A percentile compares a stretch with the other conserved stretches of the same genome.
Evolutionary conservation across 2,888 invertebrate species (phyloP).

Genomic region (Papilio elwesi): DNA sequence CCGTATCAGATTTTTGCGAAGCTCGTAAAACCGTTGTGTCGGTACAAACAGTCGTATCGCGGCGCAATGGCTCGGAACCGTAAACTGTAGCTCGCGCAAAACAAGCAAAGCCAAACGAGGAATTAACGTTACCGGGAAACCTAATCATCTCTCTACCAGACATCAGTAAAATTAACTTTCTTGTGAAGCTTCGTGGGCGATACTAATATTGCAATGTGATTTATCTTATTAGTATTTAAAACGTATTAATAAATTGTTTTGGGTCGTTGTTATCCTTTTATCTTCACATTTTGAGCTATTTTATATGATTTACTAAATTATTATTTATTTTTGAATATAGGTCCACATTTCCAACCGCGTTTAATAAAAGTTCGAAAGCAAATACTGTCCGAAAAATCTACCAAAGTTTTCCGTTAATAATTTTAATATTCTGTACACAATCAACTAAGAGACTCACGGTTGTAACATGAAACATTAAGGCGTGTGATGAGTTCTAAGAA

Average conservation of each 20-base stretch:
- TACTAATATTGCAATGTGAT: background rate
- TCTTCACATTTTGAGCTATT: no score
- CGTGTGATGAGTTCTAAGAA: conserved; percentile 24
- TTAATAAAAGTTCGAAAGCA: no score
- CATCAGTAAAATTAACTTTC: conserved; percentile 13
- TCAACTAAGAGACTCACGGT: no score
- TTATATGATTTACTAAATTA: no score
- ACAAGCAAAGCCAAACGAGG: conserved; percentile 26
- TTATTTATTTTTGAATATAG: no score
- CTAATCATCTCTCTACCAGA: conserved; percentile 33
- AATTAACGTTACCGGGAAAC: conserved; percentile 40
- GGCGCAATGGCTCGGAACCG: conserved; percentile 56
- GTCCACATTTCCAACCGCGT: no score
- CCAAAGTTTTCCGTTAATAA: no score
- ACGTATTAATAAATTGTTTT: background rate
- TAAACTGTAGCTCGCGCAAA: conserved; percentile 47
- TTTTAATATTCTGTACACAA: no score
- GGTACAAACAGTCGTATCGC: conserved; percentile 62
- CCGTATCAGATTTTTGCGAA: conserved; percentile 75
- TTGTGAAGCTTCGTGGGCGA: background rate
- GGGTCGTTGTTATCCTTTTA: background rate
- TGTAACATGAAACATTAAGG: conserved; percentile 16
- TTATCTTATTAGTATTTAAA: background rate
- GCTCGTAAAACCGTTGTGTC: no score
- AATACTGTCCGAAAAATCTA: no score